Conservation (phyloP, 2,888 invertebrate genomes). For the Synanthedon formicaeformis region DNA sequence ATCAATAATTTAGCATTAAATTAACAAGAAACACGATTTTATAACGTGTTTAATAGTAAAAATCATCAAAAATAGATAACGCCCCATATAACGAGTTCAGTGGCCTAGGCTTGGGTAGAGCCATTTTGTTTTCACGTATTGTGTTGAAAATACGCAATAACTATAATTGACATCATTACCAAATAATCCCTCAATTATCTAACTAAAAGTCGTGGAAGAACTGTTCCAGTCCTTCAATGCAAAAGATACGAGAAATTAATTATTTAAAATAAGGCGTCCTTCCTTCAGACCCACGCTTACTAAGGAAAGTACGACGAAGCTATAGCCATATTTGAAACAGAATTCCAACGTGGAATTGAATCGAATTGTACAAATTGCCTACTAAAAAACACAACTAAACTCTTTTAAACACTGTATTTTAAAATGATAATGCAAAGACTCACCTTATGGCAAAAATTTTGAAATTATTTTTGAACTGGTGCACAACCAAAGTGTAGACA, state of each 20-base stretch:
- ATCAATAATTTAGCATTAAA: constrained; percentile 10
- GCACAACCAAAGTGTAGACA: constrained; percentile 69
- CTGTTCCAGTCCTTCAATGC: constrained; percentile 50
- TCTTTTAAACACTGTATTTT: constrained; percentile 40
- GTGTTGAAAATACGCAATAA: constrained; percentile 67
- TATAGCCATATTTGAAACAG: constrained; percentile 68
- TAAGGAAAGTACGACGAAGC: constrained; percentile 63
- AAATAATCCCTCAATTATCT: constrained; percentile 52
- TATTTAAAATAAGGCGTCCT: constrained; percentile 63
- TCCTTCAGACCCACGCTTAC: constrained; percentile 63
- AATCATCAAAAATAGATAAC: constrained; percentile 38
- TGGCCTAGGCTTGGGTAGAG: constrained; percentile 67
- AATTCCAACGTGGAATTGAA: constrained; percentile 68
- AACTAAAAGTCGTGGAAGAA: constrained; percentile 63
- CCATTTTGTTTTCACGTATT: constrained; percentile 71
- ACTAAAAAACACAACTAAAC: constrained; percentile 36
- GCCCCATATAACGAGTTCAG: constrained; percentile 64
- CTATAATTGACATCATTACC: constrained; percentile 53
- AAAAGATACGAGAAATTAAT: constrained; percentile 68
- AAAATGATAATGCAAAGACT: constrained; percentile 52
- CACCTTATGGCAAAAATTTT: constrained; percentile 71
- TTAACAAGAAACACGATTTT: constrained; percentile 2
- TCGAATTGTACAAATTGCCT: constrained; percentile 37
- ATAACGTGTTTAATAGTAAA: constrained; percentile 5
- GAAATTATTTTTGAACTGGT: constrained; percentile 68